Conservation (phyloP, 2,888 invertebrate genomes). For the Drosophila kanekoi region DNA sequence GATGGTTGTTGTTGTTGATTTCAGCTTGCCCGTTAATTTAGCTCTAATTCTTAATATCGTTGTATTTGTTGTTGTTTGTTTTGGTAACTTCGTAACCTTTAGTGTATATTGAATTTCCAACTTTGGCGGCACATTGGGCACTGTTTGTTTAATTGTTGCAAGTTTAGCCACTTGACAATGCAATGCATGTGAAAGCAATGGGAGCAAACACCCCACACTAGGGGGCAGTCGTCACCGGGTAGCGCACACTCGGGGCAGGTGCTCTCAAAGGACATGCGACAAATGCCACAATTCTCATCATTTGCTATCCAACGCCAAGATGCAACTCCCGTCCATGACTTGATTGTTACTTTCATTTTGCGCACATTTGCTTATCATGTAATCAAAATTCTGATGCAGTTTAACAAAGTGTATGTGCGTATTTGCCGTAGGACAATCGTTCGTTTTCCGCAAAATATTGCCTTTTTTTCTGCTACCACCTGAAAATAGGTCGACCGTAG, state of each 20-base stretch:
- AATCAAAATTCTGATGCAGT: conserved; percentile 34
- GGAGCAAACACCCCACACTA: conserved; percentile 99
- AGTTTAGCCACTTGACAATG: conserved; percentile 99
- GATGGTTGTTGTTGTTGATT: conserved; percentile 12
- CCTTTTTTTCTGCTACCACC: conserved; percentile 63
- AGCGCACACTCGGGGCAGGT: conserved; percentile 99
- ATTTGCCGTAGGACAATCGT: conserved; percentile 16
- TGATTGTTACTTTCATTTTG: conserved; percentile 85
- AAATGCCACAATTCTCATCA: conserved; percentile 99
- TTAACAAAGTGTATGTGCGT: conserved; percentile 32
- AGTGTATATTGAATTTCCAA: conserved; percentile 97
- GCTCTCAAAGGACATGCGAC: conserved; percentile 99
- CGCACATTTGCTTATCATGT: conserved; percentile 65
- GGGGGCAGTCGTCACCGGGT: conserved; percentile 98
- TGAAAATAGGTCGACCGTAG: conserved; percentile 73
- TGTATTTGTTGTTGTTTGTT: conserved; percentile 21
- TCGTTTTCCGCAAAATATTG: conserved; percentile 64
- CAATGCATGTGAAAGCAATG: conserved; percentile 99
- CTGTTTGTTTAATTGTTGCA: conserved; percentile 94
- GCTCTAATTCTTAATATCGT: conserved; percentile 17
- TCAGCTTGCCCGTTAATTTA: conserved; percentile 19
- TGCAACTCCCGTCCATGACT: conserved; percentile 95
- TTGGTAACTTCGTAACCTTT: conserved; percentile 52
- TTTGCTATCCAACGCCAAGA: conserved; percentile 99
- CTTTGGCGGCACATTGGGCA: conserved; percentile 99